Conservation (phyloP, 1,140 invertebrate genomes). For the Drosophila arawakana region DNA sequence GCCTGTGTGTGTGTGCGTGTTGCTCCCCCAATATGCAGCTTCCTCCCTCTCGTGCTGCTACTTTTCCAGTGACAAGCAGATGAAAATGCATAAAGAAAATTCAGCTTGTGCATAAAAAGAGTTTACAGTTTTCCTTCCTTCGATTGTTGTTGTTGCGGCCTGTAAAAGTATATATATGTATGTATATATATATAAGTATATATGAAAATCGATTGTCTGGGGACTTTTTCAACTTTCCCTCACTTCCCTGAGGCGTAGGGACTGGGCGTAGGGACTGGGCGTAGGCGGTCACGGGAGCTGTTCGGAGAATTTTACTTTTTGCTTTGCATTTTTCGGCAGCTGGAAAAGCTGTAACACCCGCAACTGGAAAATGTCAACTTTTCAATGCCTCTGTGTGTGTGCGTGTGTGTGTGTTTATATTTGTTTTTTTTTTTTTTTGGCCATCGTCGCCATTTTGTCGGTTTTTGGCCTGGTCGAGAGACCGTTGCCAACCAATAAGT, state of each 20-base stretch:
- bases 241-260: background rate
- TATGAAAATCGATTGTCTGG: slow-evolving; percentile 44
- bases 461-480: slow-evolving; percentile 9
- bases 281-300: background rate
- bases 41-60: background rate
- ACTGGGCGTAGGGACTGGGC: too few relatives aligned
- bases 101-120: slow-evolving; percentile 12
- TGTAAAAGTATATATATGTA: slow-evolving; percentile 5
- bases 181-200: background rate
- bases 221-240: background rate
- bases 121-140: background rate
- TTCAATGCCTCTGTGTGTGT: background rate
- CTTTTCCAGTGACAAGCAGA: background rate
- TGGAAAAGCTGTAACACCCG: slow-evolving; percentile 32
- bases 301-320: slow-evolving; percentile 6
- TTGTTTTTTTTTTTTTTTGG: slow-evolving; percentile 45
- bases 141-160: slow-evolving; percentile 25
- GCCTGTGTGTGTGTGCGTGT: background rate
- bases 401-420: slow-evolving; percentile 3
- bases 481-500: slow-evolving; percentile 74
- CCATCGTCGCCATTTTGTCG: slow-evolving; percentile 67
- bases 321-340: slow-evolving; percentile 52
- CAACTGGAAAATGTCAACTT: slow-evolving; percentile 40
- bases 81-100: slow-evolving; percentile 41
- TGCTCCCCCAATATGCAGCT: background rate